phyloP scores from a whole-genome alignment of 2,888 invertebrate genomes.

The Synanthedon vespiformis region DNA sequence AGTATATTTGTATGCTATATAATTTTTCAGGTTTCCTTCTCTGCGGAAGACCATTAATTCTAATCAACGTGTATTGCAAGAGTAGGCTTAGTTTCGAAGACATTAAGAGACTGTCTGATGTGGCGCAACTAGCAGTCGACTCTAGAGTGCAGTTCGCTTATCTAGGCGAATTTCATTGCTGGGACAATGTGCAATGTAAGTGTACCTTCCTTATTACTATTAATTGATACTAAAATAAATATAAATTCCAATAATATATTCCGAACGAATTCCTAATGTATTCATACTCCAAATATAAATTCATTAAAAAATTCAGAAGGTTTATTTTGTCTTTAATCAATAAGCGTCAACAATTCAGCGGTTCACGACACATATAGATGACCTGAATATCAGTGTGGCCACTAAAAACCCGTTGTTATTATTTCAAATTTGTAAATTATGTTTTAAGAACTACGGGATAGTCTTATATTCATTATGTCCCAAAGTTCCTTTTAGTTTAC shows the following conservation, averaged over 20 bases:
- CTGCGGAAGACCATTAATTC: slow-evolving; percentile 53
- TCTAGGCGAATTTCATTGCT: slow-evolving; percentile 45
- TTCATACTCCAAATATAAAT: too few relatives aligned
- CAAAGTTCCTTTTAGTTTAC: too few relatives aligned
- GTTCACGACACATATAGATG: background rate
- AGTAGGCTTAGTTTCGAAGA: slow-evolving; percentile 30
- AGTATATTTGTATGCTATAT: background rate
- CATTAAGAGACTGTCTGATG: slow-evolving; percentile 17
- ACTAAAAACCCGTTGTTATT: background rate
- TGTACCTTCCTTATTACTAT: slow-evolving; percentile 7
- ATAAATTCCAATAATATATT: too few relatives aligned
- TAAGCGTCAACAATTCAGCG: background rate
- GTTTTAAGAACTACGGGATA: too few relatives aligned
- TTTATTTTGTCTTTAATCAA: background rate
- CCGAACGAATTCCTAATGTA: too few relatives aligned
- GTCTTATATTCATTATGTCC: too few relatives aligned
- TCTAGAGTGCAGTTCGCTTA: slow-evolving; percentile 30
- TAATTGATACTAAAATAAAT: background rate
- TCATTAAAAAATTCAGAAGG: background rate
- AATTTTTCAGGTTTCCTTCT: slow-evolving; percentile 54
- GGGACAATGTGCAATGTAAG: slow-evolving; percentile 51
- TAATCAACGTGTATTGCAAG: slow-evolving; percentile 54
- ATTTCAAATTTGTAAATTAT: too few relatives aligned
- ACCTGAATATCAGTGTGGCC: background rate
- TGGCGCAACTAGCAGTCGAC: slow-evolving; percentile 28